These are phyloP conservation scores for Odontomachus brunneus DNA, from an alignment of 1,140 invertebrate species.

Conservation along the genomic window DNA sequence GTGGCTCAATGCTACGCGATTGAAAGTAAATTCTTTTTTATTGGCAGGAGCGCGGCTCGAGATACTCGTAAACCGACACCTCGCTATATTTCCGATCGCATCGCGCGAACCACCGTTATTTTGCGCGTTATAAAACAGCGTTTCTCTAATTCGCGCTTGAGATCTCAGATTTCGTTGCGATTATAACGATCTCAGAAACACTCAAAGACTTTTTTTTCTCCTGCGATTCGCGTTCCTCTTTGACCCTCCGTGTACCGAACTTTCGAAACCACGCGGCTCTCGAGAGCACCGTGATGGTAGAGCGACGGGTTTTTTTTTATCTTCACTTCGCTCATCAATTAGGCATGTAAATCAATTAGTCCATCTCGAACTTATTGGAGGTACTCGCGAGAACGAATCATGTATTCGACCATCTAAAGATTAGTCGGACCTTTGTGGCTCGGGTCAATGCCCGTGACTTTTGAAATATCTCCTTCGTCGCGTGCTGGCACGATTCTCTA, in stretches of 20 bases:
- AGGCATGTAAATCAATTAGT: background rate
- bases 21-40: constrained; percentile 75
- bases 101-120: constrained; percentile 45
- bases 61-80: constrained; percentile 61
- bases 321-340: too few species aligned
- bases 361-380: background rate
- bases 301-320: too few species aligned
- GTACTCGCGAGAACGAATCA: background rate
- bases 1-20: constrained; percentile 70
- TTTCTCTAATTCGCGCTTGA: background rate
- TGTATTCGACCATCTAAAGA: background rate
- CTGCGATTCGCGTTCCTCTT: too few species aligned
- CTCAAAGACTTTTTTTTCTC: too few species aligned
- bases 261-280: too few species aligned
- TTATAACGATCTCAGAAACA: too few species aligned
- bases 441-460: constrained; percentile 64
- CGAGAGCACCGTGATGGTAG: too few species aligned
- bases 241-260: too few species aligned
- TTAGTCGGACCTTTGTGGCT: constrained; percentile 25
- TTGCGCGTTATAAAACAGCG: background rate
- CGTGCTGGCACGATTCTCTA: constrained; percentile 26
- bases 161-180: too few species aligned
- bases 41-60: constrained; percentile 11
- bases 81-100: constrained; percentile 53
- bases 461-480: constrained; percentile 29